Conservation (phyloP, 2,888 invertebrate species). For the Lycaena phlaeas region DNA sequence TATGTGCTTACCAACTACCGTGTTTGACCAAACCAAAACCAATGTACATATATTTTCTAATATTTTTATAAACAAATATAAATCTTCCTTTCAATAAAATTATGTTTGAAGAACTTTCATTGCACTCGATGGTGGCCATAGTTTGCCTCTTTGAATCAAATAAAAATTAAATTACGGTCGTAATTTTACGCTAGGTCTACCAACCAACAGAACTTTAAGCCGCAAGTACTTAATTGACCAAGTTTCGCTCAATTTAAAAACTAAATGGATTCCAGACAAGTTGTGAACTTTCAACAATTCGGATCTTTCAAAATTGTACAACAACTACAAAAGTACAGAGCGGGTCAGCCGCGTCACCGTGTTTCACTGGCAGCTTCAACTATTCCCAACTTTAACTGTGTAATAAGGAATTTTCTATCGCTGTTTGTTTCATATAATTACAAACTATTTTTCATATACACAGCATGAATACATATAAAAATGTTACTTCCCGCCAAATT, state of each 20-base stretch:
- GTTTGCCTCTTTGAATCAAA: slow-evolving; percentile 16
- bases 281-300: slow-evolving; percentile 27
- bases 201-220: slow-evolving; percentile 29
- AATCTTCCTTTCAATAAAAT: not conserved
- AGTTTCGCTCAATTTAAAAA: slow-evolving; percentile 48
- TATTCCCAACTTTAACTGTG: too few species aligned
- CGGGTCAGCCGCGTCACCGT: too few species aligned
- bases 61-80: not conserved
- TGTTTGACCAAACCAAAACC: too few species aligned
- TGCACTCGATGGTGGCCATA: not conserved
- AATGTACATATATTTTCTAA: too few species aligned
- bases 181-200: slow-evolving; percentile 19
- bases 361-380: too few species aligned
- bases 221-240: slow-evolving; percentile 45
- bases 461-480: too few species aligned
- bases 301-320: slow-evolving; percentile 12
- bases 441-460: too few species aligned
- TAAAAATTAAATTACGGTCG: slow-evolving; percentile 21
- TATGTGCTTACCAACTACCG: too few species aligned
- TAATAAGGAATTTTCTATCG: too few species aligned
- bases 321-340: not conserved
- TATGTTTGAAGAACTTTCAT: not conserved
- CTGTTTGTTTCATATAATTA: too few species aligned
- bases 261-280: slow-evolving; percentile 34
- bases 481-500: too few species aligned